phyloP scores from a whole-genome alignment of 2,797 vertebrate genomes.

The Hoplostethus atlanticus region DNA sequence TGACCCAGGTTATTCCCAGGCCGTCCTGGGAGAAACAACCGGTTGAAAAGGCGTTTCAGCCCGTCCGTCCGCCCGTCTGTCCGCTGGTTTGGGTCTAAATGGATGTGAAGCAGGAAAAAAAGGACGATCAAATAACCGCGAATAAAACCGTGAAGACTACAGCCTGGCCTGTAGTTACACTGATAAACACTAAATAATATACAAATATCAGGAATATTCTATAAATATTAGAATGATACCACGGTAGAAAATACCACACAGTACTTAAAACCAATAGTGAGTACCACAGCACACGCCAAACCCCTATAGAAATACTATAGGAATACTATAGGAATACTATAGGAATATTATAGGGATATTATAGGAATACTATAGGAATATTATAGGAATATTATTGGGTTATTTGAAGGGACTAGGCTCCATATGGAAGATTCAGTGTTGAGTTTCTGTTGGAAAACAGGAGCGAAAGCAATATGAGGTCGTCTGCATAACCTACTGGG shows the following conservation, averaged over 20 bases:
- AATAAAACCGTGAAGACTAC: background rate
- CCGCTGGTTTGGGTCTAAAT: slow-evolving; percentile 11
- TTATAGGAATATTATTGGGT: too few relatives aligned
- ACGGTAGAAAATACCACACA: background rate
- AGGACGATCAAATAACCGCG: background rate
- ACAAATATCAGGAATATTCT: too few relatives aligned
- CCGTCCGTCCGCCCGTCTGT: too few relatives aligned
- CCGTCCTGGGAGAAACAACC: too few relatives aligned
- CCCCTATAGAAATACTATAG: background rate
- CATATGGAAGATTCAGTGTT: too few relatives aligned
- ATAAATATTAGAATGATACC: background rate
- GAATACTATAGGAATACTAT: background rate
- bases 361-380: too few relatives aligned
- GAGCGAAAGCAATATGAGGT: background rate
- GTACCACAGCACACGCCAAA: background rate
- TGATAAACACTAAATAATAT: too few relatives aligned
- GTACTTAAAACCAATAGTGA: background rate
- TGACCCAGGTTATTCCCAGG: slow-evolving; percentile 15
- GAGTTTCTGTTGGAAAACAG: too few relatives aligned
- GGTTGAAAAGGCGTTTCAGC: too few relatives aligned
- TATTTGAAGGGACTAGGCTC: too few relatives aligned
- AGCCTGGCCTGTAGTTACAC: background rate
- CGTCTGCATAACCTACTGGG: background rate
- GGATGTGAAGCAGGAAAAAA: slow-evolving; percentile 11
- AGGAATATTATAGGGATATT: background rate